A percentile compares a stretch with the other conserved stretches of the same genome.
phyloP scores from a whole-genome alignment of 2,797 vertebrate genomes.

The Podarcis siculus region DNA sequence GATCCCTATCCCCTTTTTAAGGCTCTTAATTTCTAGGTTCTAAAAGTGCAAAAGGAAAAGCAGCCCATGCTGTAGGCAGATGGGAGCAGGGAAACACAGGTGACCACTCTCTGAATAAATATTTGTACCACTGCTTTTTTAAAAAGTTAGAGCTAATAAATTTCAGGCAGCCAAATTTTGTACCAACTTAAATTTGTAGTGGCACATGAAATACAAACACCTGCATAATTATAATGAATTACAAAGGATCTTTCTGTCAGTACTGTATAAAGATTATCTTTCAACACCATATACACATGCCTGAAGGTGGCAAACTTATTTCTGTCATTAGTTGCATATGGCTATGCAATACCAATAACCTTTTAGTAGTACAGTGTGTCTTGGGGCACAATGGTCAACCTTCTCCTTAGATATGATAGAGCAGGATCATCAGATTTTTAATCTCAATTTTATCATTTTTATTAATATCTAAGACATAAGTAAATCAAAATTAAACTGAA shows the following conservation, averaged over 20 bases:
- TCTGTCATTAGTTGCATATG: not conserved
- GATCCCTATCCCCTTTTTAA: not conserved
- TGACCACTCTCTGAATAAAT: not conserved
- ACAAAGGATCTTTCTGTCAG: not conserved
- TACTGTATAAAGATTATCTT: not conserved
- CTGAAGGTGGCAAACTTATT: not conserved
- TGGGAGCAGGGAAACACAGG: not conserved
- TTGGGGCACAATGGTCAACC: not conserved
- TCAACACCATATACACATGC: not conserved
- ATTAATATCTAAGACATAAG: not conserved
- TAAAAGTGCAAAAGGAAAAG: slow-evolving; percentile 6
- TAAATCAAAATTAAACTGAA: slow-evolving; percentile 1
- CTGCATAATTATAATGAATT: not conserved
- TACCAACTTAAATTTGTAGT: not conserved
- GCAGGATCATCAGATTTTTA: not conserved
- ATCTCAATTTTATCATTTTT: no score
- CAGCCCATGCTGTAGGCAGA: not conserved
- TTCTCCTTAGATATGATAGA: not conserved
- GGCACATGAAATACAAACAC: not conserved
- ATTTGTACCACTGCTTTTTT: not conserved
- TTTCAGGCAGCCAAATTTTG: not conserved
- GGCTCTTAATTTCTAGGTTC: not conserved
- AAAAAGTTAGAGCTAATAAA: not conserved
- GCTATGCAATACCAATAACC: not conserved
- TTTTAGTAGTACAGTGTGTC: not conserved